Conservation (phyloP, 2,113 vertebrate species). For the Engystomops pustulosus region DNA sequence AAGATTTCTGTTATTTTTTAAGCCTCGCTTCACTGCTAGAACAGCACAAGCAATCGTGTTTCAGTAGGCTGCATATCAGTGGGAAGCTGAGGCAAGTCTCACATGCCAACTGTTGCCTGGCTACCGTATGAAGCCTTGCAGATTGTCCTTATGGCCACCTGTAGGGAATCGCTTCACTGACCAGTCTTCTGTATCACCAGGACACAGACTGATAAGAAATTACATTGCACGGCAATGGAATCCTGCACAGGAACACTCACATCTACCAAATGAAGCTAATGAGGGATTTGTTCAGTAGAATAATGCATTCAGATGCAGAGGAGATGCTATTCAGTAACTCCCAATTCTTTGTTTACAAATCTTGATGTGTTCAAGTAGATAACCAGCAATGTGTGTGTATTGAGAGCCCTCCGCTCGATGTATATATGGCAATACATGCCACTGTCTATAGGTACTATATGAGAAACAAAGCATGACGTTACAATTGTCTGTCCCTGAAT, state of each 20-base stretch:
- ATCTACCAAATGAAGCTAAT: background rate
- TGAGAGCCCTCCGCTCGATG: background rate
- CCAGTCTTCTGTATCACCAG: slow-evolving; percentile 52
- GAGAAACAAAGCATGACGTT: no score
- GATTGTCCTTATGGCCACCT: slow-evolving; percentile 58
- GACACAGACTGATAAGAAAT: slow-evolving; percentile 55
- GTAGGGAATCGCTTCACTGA: slow-evolving; percentile 48
- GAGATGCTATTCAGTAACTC: background rate
- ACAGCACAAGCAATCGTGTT: slow-evolving; percentile 24
- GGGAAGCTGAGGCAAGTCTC: slow-evolving; percentile 57
- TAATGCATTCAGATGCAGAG: background rate
- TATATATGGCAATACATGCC: no score
- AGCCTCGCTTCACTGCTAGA: background rate
- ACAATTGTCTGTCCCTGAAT: no score
- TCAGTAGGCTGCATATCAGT: slow-evolving; percentile 13
- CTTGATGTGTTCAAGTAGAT: background rate
- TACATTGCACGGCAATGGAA: no score
- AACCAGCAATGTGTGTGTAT: background rate
- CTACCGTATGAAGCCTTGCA: slow-evolving; percentile 22
- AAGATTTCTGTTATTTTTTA: background rate
- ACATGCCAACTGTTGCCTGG: slow-evolving; percentile 61
- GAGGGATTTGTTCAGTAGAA: background rate
- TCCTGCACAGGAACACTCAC: slow-evolving; percentile 7
- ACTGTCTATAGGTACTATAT: no score
- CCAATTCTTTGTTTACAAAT: background rate